Evolutionary conservation across 1,140 invertebrate genomes (phyloP).

Genomic region (Eumaeus atala): DNA sequence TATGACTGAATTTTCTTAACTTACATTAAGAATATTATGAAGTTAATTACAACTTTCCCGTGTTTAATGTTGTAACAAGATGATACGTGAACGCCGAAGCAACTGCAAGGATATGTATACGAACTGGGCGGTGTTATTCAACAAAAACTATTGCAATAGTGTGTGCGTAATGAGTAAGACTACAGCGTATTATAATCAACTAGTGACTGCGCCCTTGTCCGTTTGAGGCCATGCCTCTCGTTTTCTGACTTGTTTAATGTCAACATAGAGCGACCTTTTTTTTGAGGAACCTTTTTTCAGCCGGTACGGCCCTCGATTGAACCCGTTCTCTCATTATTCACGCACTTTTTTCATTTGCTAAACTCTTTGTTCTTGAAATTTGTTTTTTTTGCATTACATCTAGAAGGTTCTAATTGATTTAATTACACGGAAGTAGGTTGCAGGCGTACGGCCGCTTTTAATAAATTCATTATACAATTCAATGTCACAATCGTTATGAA

Average conservation of each 20-base stretch:
- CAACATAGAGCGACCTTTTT: conserved; percentile 5
- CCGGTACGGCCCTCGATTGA: background rate
- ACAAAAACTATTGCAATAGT: conserved; percentile 5
- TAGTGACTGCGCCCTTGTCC: background rate
- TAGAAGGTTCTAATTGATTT: conserved; percentile 11
- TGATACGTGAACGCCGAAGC: background rate
- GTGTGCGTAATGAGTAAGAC: background rate
- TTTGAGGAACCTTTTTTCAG: background rate
- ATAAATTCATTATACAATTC: background rate
- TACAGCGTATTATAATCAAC: conserved; percentile 1
- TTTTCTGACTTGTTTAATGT: conserved; percentile 5
- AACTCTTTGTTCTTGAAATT: conserved; percentile 5
- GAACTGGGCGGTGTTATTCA: background rate
- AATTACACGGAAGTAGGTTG: conserved; percentile 1
- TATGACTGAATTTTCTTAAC: too few species aligned
- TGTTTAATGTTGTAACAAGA: too few species aligned
- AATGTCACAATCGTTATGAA: background rate
- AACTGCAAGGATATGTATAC: background rate
- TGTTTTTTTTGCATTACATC: background rate
- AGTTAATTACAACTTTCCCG: too few species aligned
- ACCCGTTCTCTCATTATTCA: background rate
- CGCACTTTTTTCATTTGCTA: background rate
- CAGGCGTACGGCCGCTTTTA: too few species aligned
- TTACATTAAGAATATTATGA: too few species aligned
- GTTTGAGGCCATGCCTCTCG: conserved; percentile 2